Conservation (phyloP, 2,888 invertebrate genomes). For the Chorisops tibialis region DNA sequence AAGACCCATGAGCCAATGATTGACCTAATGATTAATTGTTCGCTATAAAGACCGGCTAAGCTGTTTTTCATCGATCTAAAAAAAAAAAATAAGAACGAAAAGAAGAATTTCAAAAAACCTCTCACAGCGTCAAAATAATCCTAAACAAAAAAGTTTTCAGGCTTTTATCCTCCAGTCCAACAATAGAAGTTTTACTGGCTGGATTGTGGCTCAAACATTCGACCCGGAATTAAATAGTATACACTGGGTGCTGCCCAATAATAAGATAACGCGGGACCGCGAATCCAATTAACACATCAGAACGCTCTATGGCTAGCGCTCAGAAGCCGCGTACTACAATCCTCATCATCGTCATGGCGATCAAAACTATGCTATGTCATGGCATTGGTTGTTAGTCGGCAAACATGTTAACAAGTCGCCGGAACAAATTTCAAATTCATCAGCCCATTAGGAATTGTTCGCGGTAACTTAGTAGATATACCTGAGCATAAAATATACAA, state of each 20-base stretch:
- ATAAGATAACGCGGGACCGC: not conserved
- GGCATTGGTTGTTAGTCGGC: slow-evolving; percentile 17
- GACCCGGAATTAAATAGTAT: slow-evolving; percentile 13
- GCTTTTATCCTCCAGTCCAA: no score
- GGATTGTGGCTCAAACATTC: not conserved
- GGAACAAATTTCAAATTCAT: slow-evolving; percentile 25
- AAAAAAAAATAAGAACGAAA: not conserved
- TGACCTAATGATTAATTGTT: slow-evolving; percentile 18
- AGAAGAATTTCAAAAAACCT: not conserved
- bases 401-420: slow-evolving; percentile 23
- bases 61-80: slow-evolving; percentile 21
- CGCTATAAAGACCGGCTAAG: slow-evolving; percentile 9
- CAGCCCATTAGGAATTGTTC: slow-evolving; percentile 17
- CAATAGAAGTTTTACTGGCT: no score
- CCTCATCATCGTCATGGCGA: not conserved
- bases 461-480: no score
- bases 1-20: not conserved
- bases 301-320: not conserved
- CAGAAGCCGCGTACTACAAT: not conserved
- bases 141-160: not conserved
- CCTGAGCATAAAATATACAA: no score
- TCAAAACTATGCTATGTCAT: slow-evolving; percentile 22
- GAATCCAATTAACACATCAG: slow-evolving; percentile 24
- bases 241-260: slow-evolving; percentile 1
- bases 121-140: slow-evolving; percentile 4